Conservation (phyloP, 2,888 invertebrate species). For the Tipula vernalis region DNA sequence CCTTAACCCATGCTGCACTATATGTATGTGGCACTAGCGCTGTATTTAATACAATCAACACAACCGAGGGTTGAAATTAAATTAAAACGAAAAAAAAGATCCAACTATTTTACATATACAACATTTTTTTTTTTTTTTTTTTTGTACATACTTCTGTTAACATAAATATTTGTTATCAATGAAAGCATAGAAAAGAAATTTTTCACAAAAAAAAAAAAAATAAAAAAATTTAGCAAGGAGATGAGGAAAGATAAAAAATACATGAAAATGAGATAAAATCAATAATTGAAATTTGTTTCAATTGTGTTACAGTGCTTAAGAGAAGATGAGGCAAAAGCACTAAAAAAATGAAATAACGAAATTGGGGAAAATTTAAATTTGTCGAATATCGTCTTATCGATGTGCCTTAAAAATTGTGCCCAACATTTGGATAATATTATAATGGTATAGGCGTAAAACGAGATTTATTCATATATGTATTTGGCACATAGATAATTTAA, state of each 20-base stretch:
- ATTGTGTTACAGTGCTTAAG: neutral
- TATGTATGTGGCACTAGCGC: neutral
- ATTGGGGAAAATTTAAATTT: neutral
- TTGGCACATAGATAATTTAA: neutral
- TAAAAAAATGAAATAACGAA: neutral
- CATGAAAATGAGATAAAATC: neutral
- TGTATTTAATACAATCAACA: neutral
- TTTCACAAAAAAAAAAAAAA: neutral
- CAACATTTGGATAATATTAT: neutral
- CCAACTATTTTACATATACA: neutral
- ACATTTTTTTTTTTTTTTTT: neutral
- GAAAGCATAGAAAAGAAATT: neutral
- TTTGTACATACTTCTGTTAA: neutral
- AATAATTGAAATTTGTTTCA: neutral
- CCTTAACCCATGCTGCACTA: neutral
- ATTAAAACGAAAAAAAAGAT: neutral
- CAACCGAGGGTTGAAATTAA: neutral
- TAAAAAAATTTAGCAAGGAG: neutral
- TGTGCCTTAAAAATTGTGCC: neutral
- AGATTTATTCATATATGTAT: neutral
- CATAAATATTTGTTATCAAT: slow-evolving; percentile 4
- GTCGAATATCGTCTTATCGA: neutral
- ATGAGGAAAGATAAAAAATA: neutral
- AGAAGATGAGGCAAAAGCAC: neutral
- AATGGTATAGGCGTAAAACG: neutral